Evolutionary conservation across 2,888 invertebrate genomes (phyloP).

Genomic region (Seladonia tumulorum): DNA sequence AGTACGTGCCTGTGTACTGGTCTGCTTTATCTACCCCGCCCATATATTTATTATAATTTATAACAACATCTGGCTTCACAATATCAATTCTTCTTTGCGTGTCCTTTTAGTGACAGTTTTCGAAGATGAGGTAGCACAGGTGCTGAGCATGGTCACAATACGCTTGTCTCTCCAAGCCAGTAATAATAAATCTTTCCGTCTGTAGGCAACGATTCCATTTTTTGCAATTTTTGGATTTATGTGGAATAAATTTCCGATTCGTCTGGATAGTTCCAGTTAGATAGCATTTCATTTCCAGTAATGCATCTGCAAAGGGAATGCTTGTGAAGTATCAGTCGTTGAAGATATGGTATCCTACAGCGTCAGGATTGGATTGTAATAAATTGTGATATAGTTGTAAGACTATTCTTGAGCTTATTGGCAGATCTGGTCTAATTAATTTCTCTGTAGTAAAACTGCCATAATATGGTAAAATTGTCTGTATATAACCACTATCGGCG

Average conservation of each 20-base stretch:
- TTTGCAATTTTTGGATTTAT: constrained; percentile 54
- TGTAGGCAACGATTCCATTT: constrained; percentile 43
- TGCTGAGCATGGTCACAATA: constrained; percentile 49
- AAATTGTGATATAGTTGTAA: constrained; percentile 47
- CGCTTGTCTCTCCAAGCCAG: constrained; percentile 52
- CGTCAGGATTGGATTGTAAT: constrained; percentile 34
- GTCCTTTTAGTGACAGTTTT: constrained; percentile 27
- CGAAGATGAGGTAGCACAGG: background rate
- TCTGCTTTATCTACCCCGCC: constrained; percentile 26
- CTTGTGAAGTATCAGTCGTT: constrained; percentile 43
- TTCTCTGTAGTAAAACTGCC: constrained; percentile 38
- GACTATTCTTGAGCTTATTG: constrained; percentile 42
- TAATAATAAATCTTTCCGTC: constrained; percentile 33
- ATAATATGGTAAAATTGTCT: constrained; percentile 48
- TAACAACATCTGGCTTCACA: constrained; percentile 33
- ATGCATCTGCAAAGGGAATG: constrained; percentile 57
- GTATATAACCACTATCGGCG: constrained; percentile 39
- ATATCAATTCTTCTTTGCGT: constrained; percentile 24
- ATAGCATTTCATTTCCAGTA: constrained; percentile 59
- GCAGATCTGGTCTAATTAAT: constrained; percentile 44
- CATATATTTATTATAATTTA: constrained; percentile 23
- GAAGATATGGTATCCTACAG: constrained; percentile 49
- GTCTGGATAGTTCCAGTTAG: constrained; percentile 60
- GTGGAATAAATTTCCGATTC: constrained; percentile 64
- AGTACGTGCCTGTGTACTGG: constrained; percentile 33